Evolutionary conservation across 2,797 vertebrate genomes (phyloP), one percentile per base, ranked within the genome.

Genomic region (Cyclura pinguis): DNA sequence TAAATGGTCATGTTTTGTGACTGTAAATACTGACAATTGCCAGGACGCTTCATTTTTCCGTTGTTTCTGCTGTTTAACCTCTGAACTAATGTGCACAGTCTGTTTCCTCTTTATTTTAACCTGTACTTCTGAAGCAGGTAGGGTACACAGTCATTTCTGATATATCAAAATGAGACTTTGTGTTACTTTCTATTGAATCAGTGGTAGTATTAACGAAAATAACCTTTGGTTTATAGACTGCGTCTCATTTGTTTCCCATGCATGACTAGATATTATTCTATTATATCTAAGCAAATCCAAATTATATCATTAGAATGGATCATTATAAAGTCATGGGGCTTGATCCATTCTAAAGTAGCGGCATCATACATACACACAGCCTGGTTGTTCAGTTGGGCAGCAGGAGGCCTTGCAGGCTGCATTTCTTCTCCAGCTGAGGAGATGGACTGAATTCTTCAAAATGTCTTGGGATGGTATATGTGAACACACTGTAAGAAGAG

Each of bases 31-130:
- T 88, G 88, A 91, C 85, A 88, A 16, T 38, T 93, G 47, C 91
- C 91, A 88, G 62, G 38, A 90, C 86, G 67, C 90, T 94, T 93
- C 80, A 88, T 88, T 89, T 91, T 93, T 94, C 4, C 0, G 76
- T 86, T 93, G 84, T 93, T 90, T 92, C 89, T 94, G 20, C 89
- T 95, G 92, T 90, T 93, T 94, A 93, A 93, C 92, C 90, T 95
- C 64, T 91, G 78, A 85, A 91, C 24, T 77, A 92, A 77, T 77
- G 38, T 93, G 91, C 73, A 95, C 88, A 85, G 92, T 93, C 90
- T 93, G 77, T 50, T 93, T 95, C 92, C 89, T 93, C 90, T 1
- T 27, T 52, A 91, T 94, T 92, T 95, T 95, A 87, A 85, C 93
- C 89, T 91, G 32, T 83, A 93, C 67, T 93, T 87, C 57, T 92